These are phyloP conservation scores for Zelostemma sp. DNA, from an alignment of 1,140 invertebrate genomes.

Conservation along the genomic window DNA sequence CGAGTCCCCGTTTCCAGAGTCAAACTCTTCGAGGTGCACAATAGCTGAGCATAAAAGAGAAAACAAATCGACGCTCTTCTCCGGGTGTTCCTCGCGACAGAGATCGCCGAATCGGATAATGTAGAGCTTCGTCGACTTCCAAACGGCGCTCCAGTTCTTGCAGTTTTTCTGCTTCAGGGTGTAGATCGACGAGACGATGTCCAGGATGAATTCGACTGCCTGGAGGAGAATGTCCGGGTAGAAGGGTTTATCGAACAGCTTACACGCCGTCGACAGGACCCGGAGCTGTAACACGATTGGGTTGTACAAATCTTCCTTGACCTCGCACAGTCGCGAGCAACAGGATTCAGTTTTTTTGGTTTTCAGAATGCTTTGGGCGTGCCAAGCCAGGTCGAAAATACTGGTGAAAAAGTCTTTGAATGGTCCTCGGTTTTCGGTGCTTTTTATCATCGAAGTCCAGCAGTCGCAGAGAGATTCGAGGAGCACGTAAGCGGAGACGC, in stretches of 20 bases:
- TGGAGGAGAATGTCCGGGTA: neutral
- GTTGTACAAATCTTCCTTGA: neutral
- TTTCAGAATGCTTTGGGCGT: neutral
- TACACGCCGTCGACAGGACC: neutral
- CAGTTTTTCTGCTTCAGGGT: slow-evolving; percentile 1
- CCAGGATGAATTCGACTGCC: neutral
- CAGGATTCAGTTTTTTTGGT: neutral
- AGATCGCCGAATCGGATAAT: neutral
- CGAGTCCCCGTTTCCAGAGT: neutral
- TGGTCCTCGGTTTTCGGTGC: neutral
- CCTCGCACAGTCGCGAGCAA: neutral
- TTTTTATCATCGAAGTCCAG: slow-evolving; percentile 1
- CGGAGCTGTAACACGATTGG: neutral
- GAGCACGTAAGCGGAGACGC: neutral
- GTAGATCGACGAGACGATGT: neutral
- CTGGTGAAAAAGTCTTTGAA: neutral
- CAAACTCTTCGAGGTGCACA: slow-evolving; percentile 15
- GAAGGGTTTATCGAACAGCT: neutral
- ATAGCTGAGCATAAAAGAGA: slow-evolving; percentile 23
- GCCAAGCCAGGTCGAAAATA: neutral
- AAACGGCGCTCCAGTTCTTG: neutral
- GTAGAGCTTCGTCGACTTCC: neutral
- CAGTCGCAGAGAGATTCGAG: neutral
- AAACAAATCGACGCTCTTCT: slow-evolving; percentile 16
- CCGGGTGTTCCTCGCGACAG: slow-evolving; percentile 2